Conservation (phyloP, 2,113 vertebrate species). For the Mionectes macconnelli region DNA sequence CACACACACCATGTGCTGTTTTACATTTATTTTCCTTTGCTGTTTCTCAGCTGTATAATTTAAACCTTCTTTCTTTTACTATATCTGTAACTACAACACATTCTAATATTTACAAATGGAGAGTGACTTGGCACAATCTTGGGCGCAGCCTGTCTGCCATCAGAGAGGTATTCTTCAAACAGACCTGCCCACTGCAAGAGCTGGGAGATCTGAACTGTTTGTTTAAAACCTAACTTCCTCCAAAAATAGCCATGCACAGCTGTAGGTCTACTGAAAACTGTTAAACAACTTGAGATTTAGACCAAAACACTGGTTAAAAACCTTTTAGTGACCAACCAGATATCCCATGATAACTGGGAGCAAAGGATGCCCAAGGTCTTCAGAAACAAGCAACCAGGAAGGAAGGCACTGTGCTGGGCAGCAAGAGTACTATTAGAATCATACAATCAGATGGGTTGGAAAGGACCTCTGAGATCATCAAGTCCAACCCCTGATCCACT, state of each 20-base stretch:
- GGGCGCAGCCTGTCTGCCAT: background rate
- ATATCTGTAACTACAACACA: slow-evolving; percentile 20
- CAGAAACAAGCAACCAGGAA: background rate
- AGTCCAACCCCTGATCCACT: too few species aligned
- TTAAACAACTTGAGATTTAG: background rate
- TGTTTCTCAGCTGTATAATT: slow-evolving; percentile 23
- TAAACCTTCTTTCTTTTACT: slow-evolving; percentile 37
- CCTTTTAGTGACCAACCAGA: background rate
- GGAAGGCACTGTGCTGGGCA: background rate
- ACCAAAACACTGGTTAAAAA: background rate
- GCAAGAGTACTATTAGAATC: background rate
- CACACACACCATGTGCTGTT: slow-evolving; percentile 5
- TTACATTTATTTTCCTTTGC: slow-evolving; percentile 36
- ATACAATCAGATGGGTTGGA: too few species aligned
- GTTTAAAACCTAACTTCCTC: background rate
- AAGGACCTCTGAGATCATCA: too few species aligned
- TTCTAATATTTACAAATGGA: slow-evolving; percentile 34
- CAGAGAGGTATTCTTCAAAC: background rate
- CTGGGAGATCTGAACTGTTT: background rate
- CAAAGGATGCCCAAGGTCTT: background rate
- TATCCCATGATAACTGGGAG: background rate
- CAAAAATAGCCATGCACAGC: background rate
- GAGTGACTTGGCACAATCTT: slow-evolving; percentile 23
- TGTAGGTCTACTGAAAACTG: background rate
- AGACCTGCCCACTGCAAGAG: background rate